Conservation (phyloP, 2,888 invertebrate genomes). For the Oasisia sp. region DNA sequence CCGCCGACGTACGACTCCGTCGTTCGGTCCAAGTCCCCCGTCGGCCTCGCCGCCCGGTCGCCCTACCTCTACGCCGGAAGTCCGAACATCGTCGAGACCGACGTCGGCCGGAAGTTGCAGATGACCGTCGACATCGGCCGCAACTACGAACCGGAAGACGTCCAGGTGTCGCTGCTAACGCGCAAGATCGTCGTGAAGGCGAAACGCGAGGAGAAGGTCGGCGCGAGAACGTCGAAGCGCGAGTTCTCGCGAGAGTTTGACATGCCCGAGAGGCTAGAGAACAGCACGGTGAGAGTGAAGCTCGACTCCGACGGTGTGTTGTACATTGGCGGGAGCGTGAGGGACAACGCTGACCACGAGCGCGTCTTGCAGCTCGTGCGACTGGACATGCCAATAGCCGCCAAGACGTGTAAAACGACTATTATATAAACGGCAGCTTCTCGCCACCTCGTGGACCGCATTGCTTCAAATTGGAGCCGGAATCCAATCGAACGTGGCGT, state of each 20-base stretch:
- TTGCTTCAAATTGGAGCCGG: not conserved
- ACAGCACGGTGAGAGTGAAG: constrained; percentile 56
- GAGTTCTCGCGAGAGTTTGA: constrained; percentile 64
- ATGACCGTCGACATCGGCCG: constrained; percentile 42
- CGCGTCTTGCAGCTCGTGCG: constrained; percentile 24
- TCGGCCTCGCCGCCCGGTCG: not conserved
- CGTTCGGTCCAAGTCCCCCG: not conserved
- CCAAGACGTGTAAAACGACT: constrained; percentile 23
- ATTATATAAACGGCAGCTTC: not conserved
- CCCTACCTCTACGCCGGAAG: not conserved
- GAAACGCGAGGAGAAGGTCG: constrained; percentile 59
- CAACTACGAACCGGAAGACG: constrained; percentile 60
- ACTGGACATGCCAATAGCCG: constrained; percentile 35
- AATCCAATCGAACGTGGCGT: not conserved
- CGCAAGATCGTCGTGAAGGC: constrained; percentile 60
- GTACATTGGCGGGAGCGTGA: constrained; percentile 37
- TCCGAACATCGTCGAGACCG: constrained; percentile 58
- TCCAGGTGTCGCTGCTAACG: constrained; percentile 59
- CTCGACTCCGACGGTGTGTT: constrained; percentile 57
- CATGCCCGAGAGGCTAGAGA: constrained; percentile 60
- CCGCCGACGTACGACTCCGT: constrained; percentile 33
- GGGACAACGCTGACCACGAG: constrained; percentile 30
- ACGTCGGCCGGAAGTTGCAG: constrained; percentile 53
- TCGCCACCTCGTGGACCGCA: not conserved
- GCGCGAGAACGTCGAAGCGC: constrained; percentile 57